Evolutionary conservation across 2,797 vertebrate genomes (phyloP), one percentile per base, ranked within the genome.

Genomic region (Dendrocincla tyrannina): DNA sequence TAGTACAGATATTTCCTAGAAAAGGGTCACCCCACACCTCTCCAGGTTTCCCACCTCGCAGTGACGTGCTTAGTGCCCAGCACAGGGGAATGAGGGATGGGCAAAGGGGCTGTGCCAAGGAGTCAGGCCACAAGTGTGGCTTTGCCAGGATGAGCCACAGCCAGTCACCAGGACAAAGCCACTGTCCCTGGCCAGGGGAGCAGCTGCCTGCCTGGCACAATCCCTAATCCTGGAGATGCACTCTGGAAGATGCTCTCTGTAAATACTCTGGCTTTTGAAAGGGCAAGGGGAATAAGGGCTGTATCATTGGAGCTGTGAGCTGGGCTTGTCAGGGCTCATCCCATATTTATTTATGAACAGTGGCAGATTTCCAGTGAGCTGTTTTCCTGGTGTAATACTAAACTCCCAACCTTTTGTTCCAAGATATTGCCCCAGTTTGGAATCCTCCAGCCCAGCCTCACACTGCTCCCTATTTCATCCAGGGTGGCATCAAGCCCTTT

Each of bases 371-470:
- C 92, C 95, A 96, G 75, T 2, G 32, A 49, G 68, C 53, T 96
- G 72, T 88, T 96, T 92, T 92, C 60, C 84, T 70, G 47, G 47
- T 77, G 82, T 60, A 80, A 72, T 17, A 44, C 49, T 92, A 77
- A 91, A 83, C 88, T 80, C 64, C 60, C 81, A 93, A 47, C 60
- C 75, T 93, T 92, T 94, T 88, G 84, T 94, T 92, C 89, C 56
- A 13, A 79, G 60, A 83, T 32, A 30, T 47, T 4, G 12, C 70
- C 69, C 33, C 0, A 0, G 14, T n/a, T 58, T 7, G 4, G 81
- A 86, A 60, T 68, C 49, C 41, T 37, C 69, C 39, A 30, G 46
- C 23, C 39, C 67, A 33, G 63, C 50, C 39, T 44, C 44, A n/a
- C 2, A 2, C 58, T 66, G 75, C 33, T 68, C 62, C 28, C 53